Percentiles rank a stretch among this genome's conserved stretches.
Evolutionary conservation across 2,113 vertebrate species (phyloP).

Genomic region (Diphyllodes magnificus): DNA sequence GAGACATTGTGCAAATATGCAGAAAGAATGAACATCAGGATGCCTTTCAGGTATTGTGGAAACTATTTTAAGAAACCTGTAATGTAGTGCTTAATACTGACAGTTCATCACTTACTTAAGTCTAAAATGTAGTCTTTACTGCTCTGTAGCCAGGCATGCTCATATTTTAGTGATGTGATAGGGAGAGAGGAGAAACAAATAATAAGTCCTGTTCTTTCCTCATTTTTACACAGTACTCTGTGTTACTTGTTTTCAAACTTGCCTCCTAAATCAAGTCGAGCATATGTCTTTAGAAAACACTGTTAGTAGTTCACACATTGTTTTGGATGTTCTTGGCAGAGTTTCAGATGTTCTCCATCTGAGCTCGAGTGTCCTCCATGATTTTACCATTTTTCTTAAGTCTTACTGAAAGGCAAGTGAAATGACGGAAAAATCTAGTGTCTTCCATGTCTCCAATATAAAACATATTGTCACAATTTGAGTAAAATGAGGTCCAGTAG

Average conservation of each 20-base stretch:
- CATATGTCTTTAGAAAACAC: not conserved
- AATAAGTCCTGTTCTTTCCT: not conserved
- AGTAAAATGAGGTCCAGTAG: not conserved
- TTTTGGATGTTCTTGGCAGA: not conserved
- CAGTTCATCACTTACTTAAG: not conserved
- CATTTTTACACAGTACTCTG: not conserved
- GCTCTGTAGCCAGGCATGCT: not conserved
- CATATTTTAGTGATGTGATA: not conserved
- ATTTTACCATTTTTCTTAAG: not conserved
- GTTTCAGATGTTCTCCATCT: not conserved
- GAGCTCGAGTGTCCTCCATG: not conserved
- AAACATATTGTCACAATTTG: not conserved
- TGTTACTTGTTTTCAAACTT: not conserved
- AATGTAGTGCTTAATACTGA: not conserved
- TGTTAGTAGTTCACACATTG: not conserved
- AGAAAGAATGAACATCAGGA: conserved; percentile 96
- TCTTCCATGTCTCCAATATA: not conserved
- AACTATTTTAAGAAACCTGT: not conserved
- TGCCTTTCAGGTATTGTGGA: conserved; percentile 92
- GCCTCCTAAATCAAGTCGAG: not conserved
- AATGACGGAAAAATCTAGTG: not conserved
- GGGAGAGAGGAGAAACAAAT: not conserved
- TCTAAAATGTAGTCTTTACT: not conserved
- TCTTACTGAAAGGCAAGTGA: not conserved
- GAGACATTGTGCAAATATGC: conserved; percentile 96